Evolutionary conservation across 2,888 invertebrate species (phyloP).

Genomic region (Agrotis exclamationis): DNA sequence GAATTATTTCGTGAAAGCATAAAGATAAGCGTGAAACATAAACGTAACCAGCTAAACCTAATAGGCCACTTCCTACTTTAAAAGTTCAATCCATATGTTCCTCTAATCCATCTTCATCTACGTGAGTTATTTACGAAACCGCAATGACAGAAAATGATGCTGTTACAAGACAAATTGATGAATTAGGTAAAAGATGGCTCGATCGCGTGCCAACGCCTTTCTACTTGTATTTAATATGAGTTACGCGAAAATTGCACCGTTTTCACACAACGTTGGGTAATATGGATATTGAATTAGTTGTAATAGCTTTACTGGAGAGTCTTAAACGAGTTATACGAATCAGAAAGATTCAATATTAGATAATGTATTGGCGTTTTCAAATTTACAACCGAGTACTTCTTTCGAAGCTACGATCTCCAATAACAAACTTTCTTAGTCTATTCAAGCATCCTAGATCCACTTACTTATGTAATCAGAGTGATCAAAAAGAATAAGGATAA

Average conservation of each 20-base stretch:
- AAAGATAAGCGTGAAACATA: neutral
- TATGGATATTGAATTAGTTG: slow-evolving; percentile 52
- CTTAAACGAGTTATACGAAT: neutral
- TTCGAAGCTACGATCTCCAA: neutral
- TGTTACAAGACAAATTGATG: slow-evolving; percentile 57
- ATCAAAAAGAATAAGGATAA: neutral
- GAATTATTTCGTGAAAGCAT: neutral
- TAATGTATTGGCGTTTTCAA: neutral
- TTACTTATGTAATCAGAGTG: no score
- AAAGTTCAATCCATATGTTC: slow-evolving; percentile 52
- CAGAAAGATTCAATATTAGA: neutral
- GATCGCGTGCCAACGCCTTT: slow-evolving; percentile 71
- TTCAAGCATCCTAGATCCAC: neutral
- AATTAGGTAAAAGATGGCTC: slow-evolving; percentile 65
- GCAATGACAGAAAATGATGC: slow-evolving; percentile 44
- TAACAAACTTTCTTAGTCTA: neutral
- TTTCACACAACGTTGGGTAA: slow-evolving; percentile 54
- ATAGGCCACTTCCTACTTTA: slow-evolving; percentile 21
- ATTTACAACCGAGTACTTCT: neutral
- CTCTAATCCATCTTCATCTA: slow-evolving; percentile 51
- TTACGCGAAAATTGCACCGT: slow-evolving; percentile 64
- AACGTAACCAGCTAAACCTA: slow-evolving; percentile 1
- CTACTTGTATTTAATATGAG: slow-evolving; percentile 64
- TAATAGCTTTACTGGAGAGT: slow-evolving; percentile 7
- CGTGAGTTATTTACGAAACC: slow-evolving; percentile 42